A percentile compares a stretch with the other conserved stretches of the same genome.
These are phyloP conservation scores for Copidosoma aretas DNA, from an alignment of 2,888 invertebrate species.

Conservation along the genomic window DNA sequence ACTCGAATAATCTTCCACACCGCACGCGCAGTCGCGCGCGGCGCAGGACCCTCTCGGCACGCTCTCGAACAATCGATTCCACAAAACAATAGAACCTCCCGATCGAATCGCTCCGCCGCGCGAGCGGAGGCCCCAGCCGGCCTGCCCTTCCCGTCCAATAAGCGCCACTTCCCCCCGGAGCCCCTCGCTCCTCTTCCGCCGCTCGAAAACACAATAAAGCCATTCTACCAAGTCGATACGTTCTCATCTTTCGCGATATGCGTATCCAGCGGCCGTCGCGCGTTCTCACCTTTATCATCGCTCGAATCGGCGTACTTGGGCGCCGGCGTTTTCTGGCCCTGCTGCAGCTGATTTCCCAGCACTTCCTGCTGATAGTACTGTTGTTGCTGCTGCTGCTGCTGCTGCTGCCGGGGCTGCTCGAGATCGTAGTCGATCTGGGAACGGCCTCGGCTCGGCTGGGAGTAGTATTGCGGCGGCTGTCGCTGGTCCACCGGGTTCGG, in stretches of 20 bases:
- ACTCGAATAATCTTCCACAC: too few species aligned
- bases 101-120: too few species aligned
- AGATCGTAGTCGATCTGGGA: slow-evolving; percentile 32
- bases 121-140: too few species aligned
- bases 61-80: too few species aligned
- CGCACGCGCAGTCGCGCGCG: too few species aligned
- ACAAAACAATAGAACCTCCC: too few species aligned
- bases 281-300: slow-evolving; percentile 46
- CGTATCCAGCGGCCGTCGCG: not conserved
- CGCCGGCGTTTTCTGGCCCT: slow-evolving; percentile 51
- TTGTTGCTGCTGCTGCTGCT: slow-evolving; percentile 43
- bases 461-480: slow-evolving; percentile 45
- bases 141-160: too few species aligned
- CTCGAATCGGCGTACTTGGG: slow-evolving; percentile 49
- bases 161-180: too few species aligned
- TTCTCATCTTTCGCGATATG: not conserved
- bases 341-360: slow-evolving; percentile 54
- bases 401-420: slow-evolving; percentile 28
- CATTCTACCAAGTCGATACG: not conserved
- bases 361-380: slow-evolving; percentile 51
- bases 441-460: slow-evolving; percentile 35
- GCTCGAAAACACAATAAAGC: not conserved
- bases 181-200: not conserved
- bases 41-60: too few species aligned
- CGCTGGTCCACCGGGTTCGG: slow-evolving; percentile 7